phyloP scores from a whole-genome alignment of 35 echinoderm and acorn worm species.

The Lytechinus pictus region DNA sequence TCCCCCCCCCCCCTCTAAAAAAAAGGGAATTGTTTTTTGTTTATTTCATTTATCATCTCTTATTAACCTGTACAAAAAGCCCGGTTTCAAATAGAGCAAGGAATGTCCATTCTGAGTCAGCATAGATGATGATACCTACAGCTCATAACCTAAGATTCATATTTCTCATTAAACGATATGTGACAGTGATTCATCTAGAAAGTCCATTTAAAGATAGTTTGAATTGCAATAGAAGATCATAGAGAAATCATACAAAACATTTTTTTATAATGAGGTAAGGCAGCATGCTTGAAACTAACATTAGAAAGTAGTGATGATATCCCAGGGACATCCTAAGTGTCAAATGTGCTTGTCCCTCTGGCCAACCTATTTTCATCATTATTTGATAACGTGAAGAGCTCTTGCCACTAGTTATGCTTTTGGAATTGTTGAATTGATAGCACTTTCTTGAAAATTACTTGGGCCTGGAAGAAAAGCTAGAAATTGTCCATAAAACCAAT shows the following conservation, averaged over 20 bases:
- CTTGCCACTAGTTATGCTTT: neutral
- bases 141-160: neutral
- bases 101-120: neutral
- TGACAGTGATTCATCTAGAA: neutral
- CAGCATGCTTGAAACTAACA: neutral
- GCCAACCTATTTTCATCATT: neutral
- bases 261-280: neutral
- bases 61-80: neutral
- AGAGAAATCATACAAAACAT: neutral
- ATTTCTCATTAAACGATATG: neutral
- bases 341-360: neutral
- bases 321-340: neutral
- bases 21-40: too few relatives aligned
- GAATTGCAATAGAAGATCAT: neutral
- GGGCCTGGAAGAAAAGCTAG: neutral
- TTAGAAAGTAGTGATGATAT: neutral
- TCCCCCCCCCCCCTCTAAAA: neutral
- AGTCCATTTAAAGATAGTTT: neutral
- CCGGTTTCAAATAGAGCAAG: neutral
- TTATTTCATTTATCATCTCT: too few relatives aligned
- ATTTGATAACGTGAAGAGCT: neutral
- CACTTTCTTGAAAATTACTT: neutral
- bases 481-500: constrained; percentile 1
- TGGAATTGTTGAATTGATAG: neutral
- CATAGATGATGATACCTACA: neutral